A percentile compares a stretch with the other conserved stretches of the same genome.
These are phyloP conservation scores for Callaeas wilsoni DNA, from an alignment of 2,113 vertebrate species.

Conservation along the genomic window DNA sequence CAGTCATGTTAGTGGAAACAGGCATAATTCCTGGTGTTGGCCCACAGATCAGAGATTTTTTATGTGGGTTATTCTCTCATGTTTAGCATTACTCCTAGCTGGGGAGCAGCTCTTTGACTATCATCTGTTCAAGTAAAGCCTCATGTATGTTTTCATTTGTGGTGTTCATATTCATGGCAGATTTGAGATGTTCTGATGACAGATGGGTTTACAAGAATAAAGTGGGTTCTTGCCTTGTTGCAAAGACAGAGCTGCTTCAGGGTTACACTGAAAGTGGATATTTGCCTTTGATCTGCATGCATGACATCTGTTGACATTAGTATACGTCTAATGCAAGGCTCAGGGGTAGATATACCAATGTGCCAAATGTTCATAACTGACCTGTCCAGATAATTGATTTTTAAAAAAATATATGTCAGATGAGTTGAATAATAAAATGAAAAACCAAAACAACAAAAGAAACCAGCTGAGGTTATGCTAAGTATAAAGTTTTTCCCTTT, in stretches of 20 bases:
- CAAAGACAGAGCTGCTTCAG: constrained; percentile 3
- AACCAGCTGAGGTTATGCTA: background rate
- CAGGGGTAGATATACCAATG: background rate
- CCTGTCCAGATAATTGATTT: background rate
- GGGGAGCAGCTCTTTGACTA: background rate
- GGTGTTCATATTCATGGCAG: background rate
- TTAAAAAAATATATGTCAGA: background rate
- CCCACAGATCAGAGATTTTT: background rate
- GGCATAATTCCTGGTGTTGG: background rate
- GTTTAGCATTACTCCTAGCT: background rate
- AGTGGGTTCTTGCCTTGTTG: background rate
- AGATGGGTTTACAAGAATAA: background rate
- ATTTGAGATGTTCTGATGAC: background rate
- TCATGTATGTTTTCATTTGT: background rate
- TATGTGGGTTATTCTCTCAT: background rate
- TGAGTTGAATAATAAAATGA: background rate
- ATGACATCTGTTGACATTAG: background rate
- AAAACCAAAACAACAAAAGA: background rate
- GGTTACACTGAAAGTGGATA: background rate
- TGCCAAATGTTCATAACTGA: background rate
- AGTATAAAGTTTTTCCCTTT: background rate
- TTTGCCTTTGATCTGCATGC: background rate
- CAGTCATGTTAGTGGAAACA: background rate
- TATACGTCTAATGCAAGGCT: background rate
- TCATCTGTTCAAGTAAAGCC: background rate